Percentiles rank a stretch among this genome's conserved stretches.
phyloP scores from a whole-genome alignment of 2,113 vertebrate species.

The Pseudopipra pipra region DNA sequence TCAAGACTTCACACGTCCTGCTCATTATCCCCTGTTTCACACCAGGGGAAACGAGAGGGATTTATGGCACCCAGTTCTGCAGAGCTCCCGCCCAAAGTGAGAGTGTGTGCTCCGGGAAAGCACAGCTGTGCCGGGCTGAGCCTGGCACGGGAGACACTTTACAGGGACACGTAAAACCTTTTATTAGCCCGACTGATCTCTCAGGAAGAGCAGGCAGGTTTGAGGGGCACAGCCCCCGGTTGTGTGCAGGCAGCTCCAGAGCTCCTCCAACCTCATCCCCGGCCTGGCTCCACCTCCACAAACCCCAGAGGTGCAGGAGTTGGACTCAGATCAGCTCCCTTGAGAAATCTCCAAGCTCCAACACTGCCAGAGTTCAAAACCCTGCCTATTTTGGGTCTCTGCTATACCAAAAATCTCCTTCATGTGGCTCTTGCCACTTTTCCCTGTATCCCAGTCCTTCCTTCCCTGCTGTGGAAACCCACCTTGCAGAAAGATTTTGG shows the following conservation, averaged over 20 bases:
- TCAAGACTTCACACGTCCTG: conserved; percentile 20
- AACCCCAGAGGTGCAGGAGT: neutral
- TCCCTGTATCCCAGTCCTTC: accelerated
- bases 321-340: neutral
- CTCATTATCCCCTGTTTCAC: conserved; percentile 2
- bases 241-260: neutral
- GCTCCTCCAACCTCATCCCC: neutral
- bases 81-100: neutral
- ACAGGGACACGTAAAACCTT: conserved; percentile 38
- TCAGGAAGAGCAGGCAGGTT: neutral
- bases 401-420: neutral
- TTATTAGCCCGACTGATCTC: conserved; percentile 28
- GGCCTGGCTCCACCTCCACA: neutral
- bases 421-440: accelerated
- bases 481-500: neutral
- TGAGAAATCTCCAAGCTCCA: neutral
- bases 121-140: neutral
- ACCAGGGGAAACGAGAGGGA: neutral
- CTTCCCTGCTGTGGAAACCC: neutral
- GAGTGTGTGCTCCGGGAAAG: neutral
- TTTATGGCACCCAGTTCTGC: conserved; percentile 21
- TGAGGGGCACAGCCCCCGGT: neutral
- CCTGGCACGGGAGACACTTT: neutral
- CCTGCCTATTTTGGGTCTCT: neutral
- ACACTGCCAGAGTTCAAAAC: neutral